Evolutionary conservation across 2,113 vertebrate genomes (phyloP).

Genomic region (Crypturellus undulatus): DNA sequence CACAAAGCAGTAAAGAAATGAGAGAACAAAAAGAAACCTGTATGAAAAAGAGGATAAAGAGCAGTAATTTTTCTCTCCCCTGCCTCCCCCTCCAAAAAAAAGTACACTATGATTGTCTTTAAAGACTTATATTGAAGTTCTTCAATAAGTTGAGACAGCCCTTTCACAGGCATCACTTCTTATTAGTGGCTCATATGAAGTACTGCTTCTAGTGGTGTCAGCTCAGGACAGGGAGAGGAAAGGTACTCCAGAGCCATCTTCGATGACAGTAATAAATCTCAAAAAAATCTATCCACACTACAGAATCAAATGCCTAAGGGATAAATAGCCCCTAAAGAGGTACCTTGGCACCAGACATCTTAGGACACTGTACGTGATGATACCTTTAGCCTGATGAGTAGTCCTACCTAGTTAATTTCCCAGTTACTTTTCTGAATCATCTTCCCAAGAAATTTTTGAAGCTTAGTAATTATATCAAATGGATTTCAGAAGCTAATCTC

Average conservation of each 20-base stretch:
- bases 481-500: background rate
- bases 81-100: background rate
- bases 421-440: background rate
- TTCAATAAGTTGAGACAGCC: conserved; percentile 51
- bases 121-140: conserved; percentile 6
- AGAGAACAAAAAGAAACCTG: background rate
- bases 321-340: background rate
- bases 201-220: conserved; percentile 39
- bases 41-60: background rate
- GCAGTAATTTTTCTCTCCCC: background rate
- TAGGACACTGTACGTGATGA: background rate
- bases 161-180: conserved; percentile 53
- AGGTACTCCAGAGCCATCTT: background rate
- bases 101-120: background rate
- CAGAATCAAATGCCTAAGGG: background rate
- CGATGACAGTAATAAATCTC: conserved; percentile 8
- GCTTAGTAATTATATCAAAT: background rate
- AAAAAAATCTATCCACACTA: background rate
- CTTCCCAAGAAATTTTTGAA: background rate
- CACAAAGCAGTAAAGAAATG: background rate
- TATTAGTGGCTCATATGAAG: conserved; percentile 24
- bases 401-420: background rate
- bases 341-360: background rate
- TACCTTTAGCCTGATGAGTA: background rate
- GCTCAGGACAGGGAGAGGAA: conserved; percentile 8